A percentile compares a stretch with the other conserved stretches of the same genome.
These are phyloP conservation scores for Drosophila persimilis DNA, from an alignment of 1,140 invertebrate species.

Conservation along the genomic window DNA sequence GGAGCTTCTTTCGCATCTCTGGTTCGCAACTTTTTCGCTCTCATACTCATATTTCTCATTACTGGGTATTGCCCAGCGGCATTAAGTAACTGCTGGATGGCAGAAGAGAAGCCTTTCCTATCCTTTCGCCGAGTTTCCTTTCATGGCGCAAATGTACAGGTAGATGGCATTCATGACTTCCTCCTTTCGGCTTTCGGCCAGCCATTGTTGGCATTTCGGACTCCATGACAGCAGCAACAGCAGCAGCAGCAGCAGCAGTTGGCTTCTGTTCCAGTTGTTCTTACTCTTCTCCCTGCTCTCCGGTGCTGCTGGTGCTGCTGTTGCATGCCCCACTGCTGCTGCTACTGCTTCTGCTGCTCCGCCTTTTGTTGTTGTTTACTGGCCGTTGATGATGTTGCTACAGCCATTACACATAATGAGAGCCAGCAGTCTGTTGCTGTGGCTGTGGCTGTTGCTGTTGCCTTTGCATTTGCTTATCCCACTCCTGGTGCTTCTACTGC, in stretches of 20 bases:
- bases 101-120: constrained; percentile 34
- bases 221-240: constrained; percentile 25
- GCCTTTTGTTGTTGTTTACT: constrained; percentile 44
- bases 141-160: constrained; percentile 60
- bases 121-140: constrained; percentile 25
- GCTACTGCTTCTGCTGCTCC: constrained; percentile 4
- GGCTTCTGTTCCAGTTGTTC: constrained; percentile 10
- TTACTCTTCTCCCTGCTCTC: not conserved
- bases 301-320: constrained; percentile 6
- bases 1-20: not conserved
- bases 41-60: constrained; percentile 20
- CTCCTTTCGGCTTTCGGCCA: constrained; percentile 23
- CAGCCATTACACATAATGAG: constrained; percentile 78
- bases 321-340: not conserved
- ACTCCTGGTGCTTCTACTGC: not conserved
- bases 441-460: constrained; percentile 12
- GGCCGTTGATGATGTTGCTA: constrained; percentile 63
- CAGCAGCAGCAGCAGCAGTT: constrained; percentile 7
- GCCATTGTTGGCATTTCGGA: constrained; percentile 59
- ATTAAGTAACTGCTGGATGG: constrained; percentile 39
- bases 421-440: constrained; percentile 51
- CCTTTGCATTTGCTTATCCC: constrained; percentile 40
- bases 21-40: not conserved
- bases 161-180: constrained; percentile 75
- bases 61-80: constrained; percentile 38